phyloP scores from a whole-genome alignment of 2,113 vertebrate genomes.

The Maccullochella peelii region DNA sequence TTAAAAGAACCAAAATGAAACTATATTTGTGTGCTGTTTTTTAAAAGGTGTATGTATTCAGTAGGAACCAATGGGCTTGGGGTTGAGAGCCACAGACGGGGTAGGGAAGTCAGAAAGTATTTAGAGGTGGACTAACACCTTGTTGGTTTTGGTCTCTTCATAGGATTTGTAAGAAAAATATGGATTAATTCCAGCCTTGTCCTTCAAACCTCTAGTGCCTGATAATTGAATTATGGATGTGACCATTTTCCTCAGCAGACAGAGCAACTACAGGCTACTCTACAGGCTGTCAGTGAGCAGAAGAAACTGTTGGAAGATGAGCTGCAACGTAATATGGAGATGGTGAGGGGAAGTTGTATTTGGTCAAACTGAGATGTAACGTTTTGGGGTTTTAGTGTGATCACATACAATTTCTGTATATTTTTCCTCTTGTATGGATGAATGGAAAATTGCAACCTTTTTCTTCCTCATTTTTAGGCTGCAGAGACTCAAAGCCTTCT shows the following conservation, averaged over 20 bases:
- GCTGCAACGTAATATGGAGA: constrained; percentile 23
- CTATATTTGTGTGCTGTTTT: too few relatives aligned
- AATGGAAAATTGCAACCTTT: not conserved
- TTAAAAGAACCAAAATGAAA: too few relatives aligned
- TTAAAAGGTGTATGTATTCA: too few relatives aligned
- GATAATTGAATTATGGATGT: not conserved
- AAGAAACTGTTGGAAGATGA: constrained; percentile 43
- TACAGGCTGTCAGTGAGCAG: constrained; percentile 39
- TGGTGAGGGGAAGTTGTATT: constrained; percentile 17
- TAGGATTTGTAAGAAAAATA: too few relatives aligned
- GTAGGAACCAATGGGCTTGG: too few relatives aligned
- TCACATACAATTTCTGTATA: not conserved
- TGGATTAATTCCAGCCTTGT: not conserved
- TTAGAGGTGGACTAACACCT: too few relatives aligned
- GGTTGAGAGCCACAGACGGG: too few relatives aligned
- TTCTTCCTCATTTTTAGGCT: not conserved
- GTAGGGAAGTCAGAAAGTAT: too few relatives aligned
- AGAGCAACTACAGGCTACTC: not conserved
- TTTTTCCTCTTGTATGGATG: too few relatives aligned
- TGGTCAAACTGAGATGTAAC: not conserved
- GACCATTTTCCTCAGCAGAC: not conserved
- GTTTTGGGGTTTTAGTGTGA: not conserved
- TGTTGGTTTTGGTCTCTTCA: too few relatives aligned
- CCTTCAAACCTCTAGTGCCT: not conserved
- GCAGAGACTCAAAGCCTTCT: constrained; percentile 13